phyloP scores from a whole-genome alignment of 2,888 invertebrate genomes.

The Gymnocheta viridis region DNA sequence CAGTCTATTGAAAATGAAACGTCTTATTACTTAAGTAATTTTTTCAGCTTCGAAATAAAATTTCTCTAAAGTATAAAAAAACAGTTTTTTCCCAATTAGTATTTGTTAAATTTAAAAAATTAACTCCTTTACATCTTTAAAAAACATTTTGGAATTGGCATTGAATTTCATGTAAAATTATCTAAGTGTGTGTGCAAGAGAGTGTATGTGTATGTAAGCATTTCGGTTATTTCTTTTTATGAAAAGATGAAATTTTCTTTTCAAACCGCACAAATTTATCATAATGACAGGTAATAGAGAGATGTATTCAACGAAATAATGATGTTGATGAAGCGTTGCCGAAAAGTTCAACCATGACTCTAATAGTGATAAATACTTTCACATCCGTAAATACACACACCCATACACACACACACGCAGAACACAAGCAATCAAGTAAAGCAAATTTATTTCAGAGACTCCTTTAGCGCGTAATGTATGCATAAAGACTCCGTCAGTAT shows the following conservation, averaged over 20 bases:
- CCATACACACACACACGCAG: neutral
- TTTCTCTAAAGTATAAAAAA: too few species aligned
- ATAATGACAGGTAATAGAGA: constrained; percentile 62
- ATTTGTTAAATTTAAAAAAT: neutral
- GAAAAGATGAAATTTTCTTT: constrained; percentile 48
- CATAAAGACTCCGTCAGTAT: constrained; percentile 45
- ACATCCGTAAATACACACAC: neutral
- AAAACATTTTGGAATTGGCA: constrained; percentile 25
- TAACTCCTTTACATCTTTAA: neutral
- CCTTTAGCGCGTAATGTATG: constrained; percentile 21
- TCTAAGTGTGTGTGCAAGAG: neutral
- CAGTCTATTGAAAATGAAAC: too few species aligned
- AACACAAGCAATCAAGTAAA: neutral
- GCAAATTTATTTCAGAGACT: constrained; percentile 22
- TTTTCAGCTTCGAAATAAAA: too few species aligned
- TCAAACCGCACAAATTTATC: constrained; percentile 51
- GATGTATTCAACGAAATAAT: constrained; percentile 53
- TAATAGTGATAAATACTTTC: constrained; percentile 38
- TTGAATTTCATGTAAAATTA: constrained; percentile 15
- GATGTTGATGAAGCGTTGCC: constrained; percentile 30
- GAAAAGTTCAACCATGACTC: constrained; percentile 33
- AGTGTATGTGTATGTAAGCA: neutral
- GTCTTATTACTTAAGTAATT: too few species aligned
- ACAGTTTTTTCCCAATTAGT: too few species aligned
- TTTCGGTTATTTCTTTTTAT: constrained; percentile 14